Evolutionary conservation across 2,888 invertebrate species (phyloP).

Genomic region (Cyclophora punctaria): DNA sequence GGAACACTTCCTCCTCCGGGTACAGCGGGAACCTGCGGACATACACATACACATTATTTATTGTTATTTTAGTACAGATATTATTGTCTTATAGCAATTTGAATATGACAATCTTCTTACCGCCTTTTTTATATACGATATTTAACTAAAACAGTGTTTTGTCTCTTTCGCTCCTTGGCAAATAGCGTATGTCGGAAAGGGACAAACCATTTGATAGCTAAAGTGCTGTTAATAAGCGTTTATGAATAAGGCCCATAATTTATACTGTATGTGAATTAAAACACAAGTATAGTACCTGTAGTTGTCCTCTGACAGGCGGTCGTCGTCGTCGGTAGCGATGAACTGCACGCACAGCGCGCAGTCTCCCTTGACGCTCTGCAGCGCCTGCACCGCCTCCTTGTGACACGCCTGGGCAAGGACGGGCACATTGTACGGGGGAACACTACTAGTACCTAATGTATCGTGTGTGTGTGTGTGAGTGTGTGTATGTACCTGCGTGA

Average conservation of each 20-base stretch:
- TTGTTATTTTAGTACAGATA: background rate
- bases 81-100: background rate
- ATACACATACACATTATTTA: background rate
- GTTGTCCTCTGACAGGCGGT: constrained; percentile 76
- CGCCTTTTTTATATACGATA: too few species aligned
- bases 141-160: too few species aligned
- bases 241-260: too few species aligned
- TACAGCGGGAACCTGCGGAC: constrained; percentile 57
- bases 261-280: background rate
- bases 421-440: too few species aligned
- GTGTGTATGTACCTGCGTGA: constrained; percentile 72
- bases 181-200: too few species aligned
- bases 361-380: constrained; percentile 85
- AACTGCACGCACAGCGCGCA: constrained; percentile 86
- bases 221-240: too few species aligned
- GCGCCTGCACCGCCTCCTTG: constrained; percentile 85
- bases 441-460: too few species aligned
- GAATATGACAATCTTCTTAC: too few species aligned
- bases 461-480: background rate
- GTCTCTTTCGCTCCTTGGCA: too few species aligned
- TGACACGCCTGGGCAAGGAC: constrained; percentile 76
- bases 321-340: constrained; percentile 82
- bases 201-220: too few species aligned
- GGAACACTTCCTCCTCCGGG: constrained; percentile 55
- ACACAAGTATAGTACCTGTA: constrained; percentile 42